Evolutionary conservation across 2,888 invertebrate species (phyloP), one percentile per base, ranked within the genome.

Genomic region (Heteromurus nitidus): DNA sequence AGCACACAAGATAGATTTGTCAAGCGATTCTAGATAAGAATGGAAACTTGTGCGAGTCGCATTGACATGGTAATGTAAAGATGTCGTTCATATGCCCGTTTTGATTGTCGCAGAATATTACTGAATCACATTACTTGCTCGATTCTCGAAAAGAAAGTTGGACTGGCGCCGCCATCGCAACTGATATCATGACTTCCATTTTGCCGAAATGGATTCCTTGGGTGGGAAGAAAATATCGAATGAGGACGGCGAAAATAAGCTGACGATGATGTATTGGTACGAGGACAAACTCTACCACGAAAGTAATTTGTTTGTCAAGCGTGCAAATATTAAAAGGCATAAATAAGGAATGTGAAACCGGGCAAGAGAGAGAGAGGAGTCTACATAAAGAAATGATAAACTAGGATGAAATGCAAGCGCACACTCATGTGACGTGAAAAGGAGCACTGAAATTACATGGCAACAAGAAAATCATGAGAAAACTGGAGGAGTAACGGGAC

Each of bases 231-330:
- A 36, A 36, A 5, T 36, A 36, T 36, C 13, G 18, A 18, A n/a
- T 13, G 50, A 11, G n/a, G n/a, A 50, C 7, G 50, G n/a, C 20
- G 18, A 20, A 24, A 24, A 44, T 42, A 70, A 69, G 31, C 20
- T 28, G 58, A 70, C 24, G 70, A 58, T 58, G 70, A 70, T 70
- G 24, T 42, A 70, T 70, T 55, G 22, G n/a, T 26, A 22, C 42
- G n/a, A 42, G 47, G 28, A 58, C 3, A n/a, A 16, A 70, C 5
- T 18, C 47, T n/a, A 47, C 18, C 20, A 13, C 20, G 60, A 42
- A 47, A 62, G 60, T 62, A 62, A 62, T 72, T 72, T 60, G 62
- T 72, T 62, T 72, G 60, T 72, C 72, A 72, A 62, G 44, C 28
- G 2, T 20, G 22, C 24, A 20, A 24, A 11, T 22, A 60, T 60